These are phyloP conservation scores for Charina bottae DNA, from an alignment of 2,113 vertebrate species.

Conservation along the genomic window DNA sequence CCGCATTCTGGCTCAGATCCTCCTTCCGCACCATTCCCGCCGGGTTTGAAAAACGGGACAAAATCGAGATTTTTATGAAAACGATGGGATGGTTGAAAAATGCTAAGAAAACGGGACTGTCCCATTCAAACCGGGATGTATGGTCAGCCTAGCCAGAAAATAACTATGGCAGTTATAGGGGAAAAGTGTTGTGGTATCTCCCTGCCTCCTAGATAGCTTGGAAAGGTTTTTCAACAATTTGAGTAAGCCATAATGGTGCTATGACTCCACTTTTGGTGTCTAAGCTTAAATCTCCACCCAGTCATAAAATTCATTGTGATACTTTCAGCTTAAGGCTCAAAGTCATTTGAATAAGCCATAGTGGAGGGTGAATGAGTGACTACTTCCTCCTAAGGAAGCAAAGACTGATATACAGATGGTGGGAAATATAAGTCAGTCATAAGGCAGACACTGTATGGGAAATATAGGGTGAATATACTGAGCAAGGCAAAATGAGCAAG, in stretches of 20 bases:
- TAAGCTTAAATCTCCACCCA: not conserved
- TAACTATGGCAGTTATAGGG: no score
- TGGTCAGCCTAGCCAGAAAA: no score
- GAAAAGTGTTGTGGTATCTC: accelerated
- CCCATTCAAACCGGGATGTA: no score
- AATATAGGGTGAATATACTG: no score
- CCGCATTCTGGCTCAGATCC: no score
- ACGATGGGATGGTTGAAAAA: no score
- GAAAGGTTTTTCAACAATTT: not conserved
- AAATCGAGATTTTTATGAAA: no score
- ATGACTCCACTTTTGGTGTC: not conserved
- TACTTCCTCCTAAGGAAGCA: not conserved
- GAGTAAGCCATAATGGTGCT: not conserved
- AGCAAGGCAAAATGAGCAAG: no score
- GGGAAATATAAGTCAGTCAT: not conserved
- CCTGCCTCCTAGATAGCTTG: not conserved
- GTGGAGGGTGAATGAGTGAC: not conserved
- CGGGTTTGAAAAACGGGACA: no score
- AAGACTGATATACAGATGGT: not conserved
- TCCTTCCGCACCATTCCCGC: no score
- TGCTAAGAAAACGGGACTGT: no score
- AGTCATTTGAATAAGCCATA: not conserved
- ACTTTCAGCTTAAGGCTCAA: not conserved
- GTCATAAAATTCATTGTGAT: not conserved
- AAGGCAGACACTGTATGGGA: not conserved